Evolutionary conservation across 2,113 vertebrate species (phyloP).

Genomic region (Muntiacus reevesi): DNA sequence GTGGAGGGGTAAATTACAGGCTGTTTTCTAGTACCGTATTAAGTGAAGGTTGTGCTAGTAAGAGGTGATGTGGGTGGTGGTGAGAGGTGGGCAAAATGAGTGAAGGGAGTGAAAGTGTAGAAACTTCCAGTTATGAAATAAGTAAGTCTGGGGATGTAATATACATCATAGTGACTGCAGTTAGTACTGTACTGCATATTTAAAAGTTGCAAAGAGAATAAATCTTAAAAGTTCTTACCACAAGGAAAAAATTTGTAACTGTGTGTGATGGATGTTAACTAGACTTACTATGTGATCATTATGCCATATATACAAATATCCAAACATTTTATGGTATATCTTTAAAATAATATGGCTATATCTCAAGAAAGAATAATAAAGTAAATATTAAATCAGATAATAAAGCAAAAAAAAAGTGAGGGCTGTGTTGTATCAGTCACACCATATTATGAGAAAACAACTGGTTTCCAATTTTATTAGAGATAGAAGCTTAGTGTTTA

Average conservation of each 20-base stretch:
- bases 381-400: background rate
- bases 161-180: background rate
- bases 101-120: background rate
- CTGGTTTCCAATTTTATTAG: conserved; percentile 7
- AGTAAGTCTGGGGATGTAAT: background rate
- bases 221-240: background rate
- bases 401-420: background rate
- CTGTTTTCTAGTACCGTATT: background rate
- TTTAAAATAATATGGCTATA: background rate
- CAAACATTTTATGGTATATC: background rate
- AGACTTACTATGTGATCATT: background rate
- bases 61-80: background rate
- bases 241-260: background rate
- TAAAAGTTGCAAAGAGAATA: background rate
- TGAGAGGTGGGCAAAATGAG: background rate
- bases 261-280: background rate
- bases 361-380: background rate
- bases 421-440: background rate
- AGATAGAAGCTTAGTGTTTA: conserved; percentile 6
- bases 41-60: background rate
- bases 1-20: background rate
- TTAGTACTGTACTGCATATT: background rate
- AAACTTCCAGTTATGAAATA: background rate
- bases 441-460: background rate
- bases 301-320: background rate